Evolutionary conservation across 2,797 vertebrate genomes (phyloP), one percentile per base, ranked within the genome.

Genomic region (Australoheros facetus): DNA sequence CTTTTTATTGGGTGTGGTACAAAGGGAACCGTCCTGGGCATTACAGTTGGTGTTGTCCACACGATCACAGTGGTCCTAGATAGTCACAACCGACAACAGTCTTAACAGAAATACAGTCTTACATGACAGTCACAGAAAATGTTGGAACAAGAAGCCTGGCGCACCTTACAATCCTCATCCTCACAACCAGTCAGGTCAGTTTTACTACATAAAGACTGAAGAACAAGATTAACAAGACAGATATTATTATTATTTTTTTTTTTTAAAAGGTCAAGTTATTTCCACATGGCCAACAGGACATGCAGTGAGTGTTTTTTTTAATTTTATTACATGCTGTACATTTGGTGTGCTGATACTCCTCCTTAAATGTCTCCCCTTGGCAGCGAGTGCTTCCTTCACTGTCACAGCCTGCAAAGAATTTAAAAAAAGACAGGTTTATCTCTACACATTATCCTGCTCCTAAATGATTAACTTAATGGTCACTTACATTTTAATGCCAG

Each of bases 261-360:
- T 28, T 2, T 28, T 2, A 28, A 16, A 23, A 8, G 0, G 26
- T 66, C 1, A 37, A 19, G 53, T 72, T 48, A 56, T 56, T 62
- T 81, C 14, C 39, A 71, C 69, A n/a, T 70, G n/a, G 10, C 37
- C 53, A 51, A 30, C 19, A 53, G 26, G 32, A 21, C 45, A 56
- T 60, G 55, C 23, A 56, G 83, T 73, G 66, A 80, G 56, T 64
- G 73, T 13, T 66, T 64, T 64, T 64, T 37, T 37, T 3, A 8
- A 2, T 4, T 4, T 84, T 89, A 96, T 97, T 96, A 99, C 97
- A 0, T 97, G 96, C 87, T 97, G 97, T 71, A 99, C 97, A 4
- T 98, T 99, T 0, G 98, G 97, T 8, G 98, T 97, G 95, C 98
- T 99, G 91, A 97, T 95, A 85, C 98, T 99, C 82, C 98, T 95